Base-by-base conservation (phyloP, 2,888 invertebrate species). In the Arge pagana region DNA sequence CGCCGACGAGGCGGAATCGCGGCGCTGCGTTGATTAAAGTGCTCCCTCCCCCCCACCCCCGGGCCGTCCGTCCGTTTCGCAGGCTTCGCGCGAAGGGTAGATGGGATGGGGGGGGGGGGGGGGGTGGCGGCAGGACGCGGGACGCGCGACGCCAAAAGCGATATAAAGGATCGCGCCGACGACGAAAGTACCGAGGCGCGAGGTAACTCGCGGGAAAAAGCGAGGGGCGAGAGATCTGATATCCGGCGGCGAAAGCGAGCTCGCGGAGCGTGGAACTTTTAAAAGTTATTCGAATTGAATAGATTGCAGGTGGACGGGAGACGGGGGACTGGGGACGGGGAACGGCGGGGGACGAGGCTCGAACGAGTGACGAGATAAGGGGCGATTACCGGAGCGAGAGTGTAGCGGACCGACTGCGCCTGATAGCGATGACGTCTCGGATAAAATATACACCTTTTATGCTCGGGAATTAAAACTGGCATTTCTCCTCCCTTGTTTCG, bases 261-360 rank as follows among this genome's bases (percentile, higher is more conserved):
- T 30, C 18, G 43, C 49, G 16, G 23, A 13, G 11, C 15, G 7
- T 19, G 45, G 53, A 65, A 70, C 60, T 67, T 68, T 64, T 61
- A 58, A 62, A 67, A 70, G 63, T 69, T 70, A 67, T 69, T 68
- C 68, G 66, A 68, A 70, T 70, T 68, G 67, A 68, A 67, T 66
- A 67, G 64, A 64, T 59, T 60, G 58, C 54, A 40, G 52, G 35
- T 28, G 48, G 45, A 39, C 35, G 48, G 31, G 37, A 48, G 39
- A 15, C 28, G 48, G 33, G 43, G 39, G 30, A 33, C 50, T 45
- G 28, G 49, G 21, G 28, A 21, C 33, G 35, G 35, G 6, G 3
- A 18, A 35, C 13, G n/a, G 35, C 35, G 16, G 36, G 19, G 36
- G 37, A 8, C 31, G 37, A 39, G 42, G n/a, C n/a, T 30, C 31